Conservation (phyloP, 2,113 vertebrate genomes). For the Podocnemis expansa region DNA sequence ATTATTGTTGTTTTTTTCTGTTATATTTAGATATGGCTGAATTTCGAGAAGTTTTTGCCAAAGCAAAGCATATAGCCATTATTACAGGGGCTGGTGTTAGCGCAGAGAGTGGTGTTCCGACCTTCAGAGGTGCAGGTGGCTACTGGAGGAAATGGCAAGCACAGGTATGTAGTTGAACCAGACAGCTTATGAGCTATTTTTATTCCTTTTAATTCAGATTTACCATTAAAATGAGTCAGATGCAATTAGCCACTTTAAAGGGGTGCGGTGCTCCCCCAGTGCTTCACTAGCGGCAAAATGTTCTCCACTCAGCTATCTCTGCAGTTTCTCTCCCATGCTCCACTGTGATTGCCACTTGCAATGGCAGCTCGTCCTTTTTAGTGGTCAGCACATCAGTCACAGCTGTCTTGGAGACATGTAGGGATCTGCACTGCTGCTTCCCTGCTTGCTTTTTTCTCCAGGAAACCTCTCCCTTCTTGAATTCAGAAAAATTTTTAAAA, state of each 20-base stretch:
- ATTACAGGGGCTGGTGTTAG: constrained; percentile 94
- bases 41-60: constrained; percentile 89
- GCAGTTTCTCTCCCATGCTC: rapidly evolving
- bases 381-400: background rate
- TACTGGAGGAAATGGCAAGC: constrained; percentile 96
- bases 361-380: background rate
- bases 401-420: background rate
- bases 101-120: constrained; percentile 91
- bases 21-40: constrained; percentile 83
- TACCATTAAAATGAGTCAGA: rapidly evolving
- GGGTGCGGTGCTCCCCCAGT: rapidly evolving
- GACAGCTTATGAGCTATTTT: background rate
- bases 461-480: background rate
- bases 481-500: background rate
- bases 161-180: constrained; percentile 79
- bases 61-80: constrained; percentile 91
- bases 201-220: background rate
- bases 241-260: background rate
- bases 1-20: background rate
- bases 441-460: background rate
- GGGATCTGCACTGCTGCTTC: background rate
- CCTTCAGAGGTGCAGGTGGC: constrained; percentile 90
- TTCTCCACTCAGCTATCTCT: background rate
- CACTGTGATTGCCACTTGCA: background rate
- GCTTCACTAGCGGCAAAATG: background rate